These are phyloP conservation scores for Siniperca chuatsi DNA, from an alignment of 2,113 vertebrate species.

Conservation along the genomic window DNA sequence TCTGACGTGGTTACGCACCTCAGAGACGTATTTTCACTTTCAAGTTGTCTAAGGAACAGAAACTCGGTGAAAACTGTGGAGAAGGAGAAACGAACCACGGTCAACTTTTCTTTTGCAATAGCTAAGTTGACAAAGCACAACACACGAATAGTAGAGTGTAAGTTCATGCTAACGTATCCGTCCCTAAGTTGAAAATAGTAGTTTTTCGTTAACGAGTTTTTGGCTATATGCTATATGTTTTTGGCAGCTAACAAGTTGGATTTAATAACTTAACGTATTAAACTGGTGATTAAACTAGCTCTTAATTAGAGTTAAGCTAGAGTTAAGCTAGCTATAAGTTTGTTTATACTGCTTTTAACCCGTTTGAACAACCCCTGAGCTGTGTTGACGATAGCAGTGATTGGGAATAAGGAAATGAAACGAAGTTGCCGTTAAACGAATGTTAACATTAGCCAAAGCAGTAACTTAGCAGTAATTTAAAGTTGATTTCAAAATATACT, in stretches of 20 bases:
- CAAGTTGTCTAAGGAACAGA: constrained; percentile 16
- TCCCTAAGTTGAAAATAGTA: neutral
- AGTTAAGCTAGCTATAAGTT: neutral
- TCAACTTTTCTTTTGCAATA: neutral
- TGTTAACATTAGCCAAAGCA: too few relatives aligned
- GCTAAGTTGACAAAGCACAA: fast-evolving
- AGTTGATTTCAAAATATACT: neutral
- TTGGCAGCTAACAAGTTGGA: neutral
- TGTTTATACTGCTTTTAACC: neutral
- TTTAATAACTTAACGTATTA: neutral
- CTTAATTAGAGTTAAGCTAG: too few relatives aligned
- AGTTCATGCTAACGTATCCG: neutral
- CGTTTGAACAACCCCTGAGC: neutral
- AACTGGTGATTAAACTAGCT: neutral
- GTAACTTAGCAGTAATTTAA: too few relatives aligned
- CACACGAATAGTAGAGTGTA: neutral
- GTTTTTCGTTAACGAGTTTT: neutral
- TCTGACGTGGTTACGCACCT: constrained; percentile 54
- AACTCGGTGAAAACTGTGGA: constrained; percentile 8
- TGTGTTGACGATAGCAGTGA: neutral
- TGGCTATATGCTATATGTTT: neutral
- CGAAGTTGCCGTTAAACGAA: too few relatives aligned
- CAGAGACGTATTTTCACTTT: constrained; percentile 34
- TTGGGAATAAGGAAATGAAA: neutral
- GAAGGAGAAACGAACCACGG: neutral